Conservation (phyloP, 2,888 invertebrate species). For the Acanthococcus lagerstroemiae region DNA sequence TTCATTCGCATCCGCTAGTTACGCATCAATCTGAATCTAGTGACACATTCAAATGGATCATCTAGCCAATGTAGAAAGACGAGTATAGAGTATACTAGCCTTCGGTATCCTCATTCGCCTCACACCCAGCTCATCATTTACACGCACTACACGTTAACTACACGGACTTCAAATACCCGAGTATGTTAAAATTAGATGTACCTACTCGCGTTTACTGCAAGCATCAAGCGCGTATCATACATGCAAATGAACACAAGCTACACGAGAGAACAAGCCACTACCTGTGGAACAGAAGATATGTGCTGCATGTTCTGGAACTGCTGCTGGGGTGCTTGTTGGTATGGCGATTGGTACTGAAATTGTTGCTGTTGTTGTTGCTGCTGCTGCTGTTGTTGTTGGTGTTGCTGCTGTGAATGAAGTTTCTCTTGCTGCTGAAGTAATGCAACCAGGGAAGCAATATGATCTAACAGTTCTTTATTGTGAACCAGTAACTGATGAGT, state of each 20-base stretch:
- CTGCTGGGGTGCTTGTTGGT: slow-evolving; percentile 35
- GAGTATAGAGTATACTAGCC: too few species aligned
- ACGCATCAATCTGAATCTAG: too few species aligned
- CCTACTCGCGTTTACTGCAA: background rate
- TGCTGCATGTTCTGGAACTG: slow-evolving; percentile 34
- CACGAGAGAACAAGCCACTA: too few species aligned
- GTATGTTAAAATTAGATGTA: too few species aligned
- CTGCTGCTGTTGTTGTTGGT: slow-evolving; percentile 26
- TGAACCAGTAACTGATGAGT: slow-evolving; percentile 90
- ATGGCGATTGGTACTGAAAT: slow-evolving; percentile 34
- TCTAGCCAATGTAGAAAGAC: too few species aligned
- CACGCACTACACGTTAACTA: too few species aligned
- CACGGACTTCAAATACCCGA: too few species aligned
- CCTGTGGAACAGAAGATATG: slow-evolving; percentile 37
- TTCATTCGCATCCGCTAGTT: too few species aligned
- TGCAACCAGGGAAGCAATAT: slow-evolving; percentile 80
- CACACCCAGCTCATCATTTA: too few species aligned
- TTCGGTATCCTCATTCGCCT: too few species aligned
- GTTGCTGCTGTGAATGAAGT: slow-evolving; percentile 30
- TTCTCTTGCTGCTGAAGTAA: slow-evolving; percentile 77
- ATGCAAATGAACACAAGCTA: background rate
- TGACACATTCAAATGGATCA: too few species aligned
- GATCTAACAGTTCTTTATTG: slow-evolving; percentile 89
- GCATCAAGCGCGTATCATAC: background rate
- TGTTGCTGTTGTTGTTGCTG: slow-evolving; percentile 21